These are phyloP conservation scores for Diachrysia chrysitis DNA, from an alignment of 2,888 invertebrate species.

Conservation along the genomic window DNA sequence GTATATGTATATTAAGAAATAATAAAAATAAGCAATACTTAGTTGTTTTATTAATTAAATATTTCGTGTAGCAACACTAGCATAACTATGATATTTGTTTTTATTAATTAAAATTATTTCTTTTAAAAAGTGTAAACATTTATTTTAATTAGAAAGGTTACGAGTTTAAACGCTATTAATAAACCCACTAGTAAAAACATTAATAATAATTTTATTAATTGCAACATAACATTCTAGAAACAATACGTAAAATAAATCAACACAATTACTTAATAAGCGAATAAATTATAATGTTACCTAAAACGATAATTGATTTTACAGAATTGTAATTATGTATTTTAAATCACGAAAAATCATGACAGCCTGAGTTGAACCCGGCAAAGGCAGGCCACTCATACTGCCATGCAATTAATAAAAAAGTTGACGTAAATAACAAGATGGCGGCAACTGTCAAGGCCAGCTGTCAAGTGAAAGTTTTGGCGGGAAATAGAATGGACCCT, in stretches of 20 bases:
- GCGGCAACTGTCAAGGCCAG: conserved; percentile 65
- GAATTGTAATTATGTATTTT: conserved; percentile 19
- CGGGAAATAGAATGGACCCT: conserved; percentile 52
- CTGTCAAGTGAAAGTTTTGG: conserved; percentile 67
- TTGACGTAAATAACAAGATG: conserved; percentile 55
- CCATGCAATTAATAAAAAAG: conserved; percentile 41
- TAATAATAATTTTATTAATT: background rate
- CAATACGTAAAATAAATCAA: background rate
- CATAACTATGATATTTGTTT: too few species aligned
- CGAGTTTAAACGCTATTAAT: background rate
- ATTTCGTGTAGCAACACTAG: too few species aligned
- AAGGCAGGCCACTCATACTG: conserved; percentile 45
- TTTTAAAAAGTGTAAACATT: too few species aligned
- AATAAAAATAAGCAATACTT: too few species aligned
- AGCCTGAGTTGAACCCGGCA: conserved; percentile 42
- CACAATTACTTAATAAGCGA: background rate
- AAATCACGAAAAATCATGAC: conserved; percentile 47
- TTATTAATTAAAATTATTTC: too few species aligned
- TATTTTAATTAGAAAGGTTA: background rate
- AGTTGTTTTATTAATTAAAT: too few species aligned
- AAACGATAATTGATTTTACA: conserved; percentile 5
- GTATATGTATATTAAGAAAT: background rate
- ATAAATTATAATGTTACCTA: background rate
- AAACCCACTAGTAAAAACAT: background rate
- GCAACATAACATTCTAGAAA: background rate